A percentile compares a stretch with the other conserved stretches of the same genome.
phyloP scores from a whole-genome alignment of 2,888 invertebrate species.

The Troides oblongomaculatus region DNA sequence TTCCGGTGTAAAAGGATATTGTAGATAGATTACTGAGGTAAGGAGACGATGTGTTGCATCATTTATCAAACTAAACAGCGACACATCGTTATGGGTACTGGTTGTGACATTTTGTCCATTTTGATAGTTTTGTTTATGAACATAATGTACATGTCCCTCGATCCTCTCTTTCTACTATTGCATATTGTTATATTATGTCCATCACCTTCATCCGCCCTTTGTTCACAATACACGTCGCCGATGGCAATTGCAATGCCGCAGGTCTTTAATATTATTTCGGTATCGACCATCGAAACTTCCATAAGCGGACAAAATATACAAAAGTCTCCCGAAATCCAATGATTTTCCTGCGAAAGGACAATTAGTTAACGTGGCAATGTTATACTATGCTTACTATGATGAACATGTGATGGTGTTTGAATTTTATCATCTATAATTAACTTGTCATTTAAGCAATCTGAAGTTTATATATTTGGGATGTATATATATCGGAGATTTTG shows the following conservation, averaged over 20 bases:
- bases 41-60: too few relatives aligned
- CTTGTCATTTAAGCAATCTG: neutral
- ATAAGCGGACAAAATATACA: conserved; percentile 82
- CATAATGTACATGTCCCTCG: neutral
- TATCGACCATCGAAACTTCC: conserved; percentile 85
- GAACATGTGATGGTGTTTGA: too few relatives aligned
- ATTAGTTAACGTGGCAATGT: neutral
- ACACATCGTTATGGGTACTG: too few relatives aligned
- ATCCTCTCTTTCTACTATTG: neutral
- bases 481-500: neutral
- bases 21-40: too few relatives aligned
- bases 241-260: conserved; percentile 85
- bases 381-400: too few relatives aligned
- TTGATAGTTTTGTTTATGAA: too few relatives aligned
- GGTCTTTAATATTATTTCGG: conserved; percentile 70
- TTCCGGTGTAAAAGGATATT: too few relatives aligned
- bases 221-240: conserved; percentile 78
- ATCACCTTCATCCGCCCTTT: conserved; percentile 51
- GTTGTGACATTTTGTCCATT: too few relatives aligned
- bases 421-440: too few relatives aligned
- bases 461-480: neutral
- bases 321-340: conserved; percentile 83
- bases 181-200: neutral
- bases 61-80: too few relatives aligned
- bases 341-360: conserved; percentile 65